These are phyloP conservation scores for Xylophagus ater DNA, from an alignment of 2,888 invertebrate species.

Conservation along the genomic window DNA sequence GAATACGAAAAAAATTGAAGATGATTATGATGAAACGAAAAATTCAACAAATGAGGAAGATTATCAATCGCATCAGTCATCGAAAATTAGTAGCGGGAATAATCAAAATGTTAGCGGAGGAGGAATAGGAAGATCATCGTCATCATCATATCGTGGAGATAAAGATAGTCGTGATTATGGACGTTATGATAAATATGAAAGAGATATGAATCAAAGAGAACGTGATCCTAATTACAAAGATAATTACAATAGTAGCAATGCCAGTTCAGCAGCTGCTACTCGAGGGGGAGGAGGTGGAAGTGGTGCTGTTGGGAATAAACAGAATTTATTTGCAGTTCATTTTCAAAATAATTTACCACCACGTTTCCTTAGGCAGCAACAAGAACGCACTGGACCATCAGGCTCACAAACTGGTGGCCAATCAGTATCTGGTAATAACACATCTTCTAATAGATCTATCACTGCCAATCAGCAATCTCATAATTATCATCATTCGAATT, in stretches of 20 bases:
- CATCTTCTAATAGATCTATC: slow-evolving; percentile 17
- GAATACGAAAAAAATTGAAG: slow-evolving; percentile 46
- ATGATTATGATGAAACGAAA: slow-evolving; percentile 28
- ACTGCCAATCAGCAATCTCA: slow-evolving; percentile 23
- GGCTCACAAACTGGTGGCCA: slow-evolving; percentile 12
- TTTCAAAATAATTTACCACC: slow-evolving; percentile 80
- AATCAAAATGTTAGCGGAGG: slow-evolving; percentile 7
- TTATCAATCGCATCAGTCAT: slow-evolving; percentile 18
- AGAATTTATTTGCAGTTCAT: slow-evolving; percentile 49
- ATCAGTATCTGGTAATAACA: slow-evolving; percentile 6
- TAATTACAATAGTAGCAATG: slow-evolving; percentile 26
- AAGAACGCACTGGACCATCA: slow-evolving; percentile 29
- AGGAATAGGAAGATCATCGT: background rate
- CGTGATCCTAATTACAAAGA: slow-evolving; percentile 18
- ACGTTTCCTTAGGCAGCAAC: slow-evolving; percentile 68
- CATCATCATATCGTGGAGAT: slow-evolving; percentile 15
- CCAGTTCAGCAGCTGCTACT: slow-evolving; percentile 19
- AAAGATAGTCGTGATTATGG: slow-evolving; percentile 19
- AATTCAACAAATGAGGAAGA: slow-evolving; percentile 20
- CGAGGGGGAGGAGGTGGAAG: slow-evolving; percentile 38
- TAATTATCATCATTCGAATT: slow-evolving; percentile 15
- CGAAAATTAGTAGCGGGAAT: slow-evolving; percentile 17
- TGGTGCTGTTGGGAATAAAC: slow-evolving; percentile 45
- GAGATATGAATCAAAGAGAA: slow-evolving; percentile 18
- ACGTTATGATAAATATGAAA: slow-evolving; percentile 19